These are phyloP conservation scores for Tympanuchus pallidicinctus DNA, from an alignment of 2,113 vertebrate species.

Conservation along the genomic window DNA sequence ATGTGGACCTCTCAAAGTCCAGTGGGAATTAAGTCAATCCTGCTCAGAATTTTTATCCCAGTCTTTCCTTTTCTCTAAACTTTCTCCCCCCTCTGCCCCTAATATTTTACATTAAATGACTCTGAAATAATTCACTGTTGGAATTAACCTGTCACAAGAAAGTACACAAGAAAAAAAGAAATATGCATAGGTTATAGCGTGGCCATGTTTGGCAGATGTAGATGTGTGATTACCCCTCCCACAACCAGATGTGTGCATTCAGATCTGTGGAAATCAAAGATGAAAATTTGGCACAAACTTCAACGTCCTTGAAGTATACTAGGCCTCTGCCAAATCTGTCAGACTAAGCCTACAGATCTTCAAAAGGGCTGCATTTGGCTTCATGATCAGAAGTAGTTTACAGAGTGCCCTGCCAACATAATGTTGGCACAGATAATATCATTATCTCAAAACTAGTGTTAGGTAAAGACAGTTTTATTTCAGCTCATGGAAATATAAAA, in stretches of 20 bases:
- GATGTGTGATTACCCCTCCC: slow-evolving; percentile 50
- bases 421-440: slow-evolving; percentile 11
- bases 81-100: accelerated
- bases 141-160: neutral
- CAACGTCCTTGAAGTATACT: slow-evolving; percentile 57
- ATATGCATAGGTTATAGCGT: neutral
- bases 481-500: slow-evolving; percentile 24
- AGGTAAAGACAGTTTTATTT: slow-evolving; percentile 57
- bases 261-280: slow-evolving; percentile 71
- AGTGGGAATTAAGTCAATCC: neutral
- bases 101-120: neutral
- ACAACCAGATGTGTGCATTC: slow-evolving; percentile 69
- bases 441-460: slow-evolving; percentile 64
- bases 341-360: slow-evolving; percentile 62
- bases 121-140: neutral
- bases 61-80: neutral
- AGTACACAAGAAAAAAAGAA: neutral
- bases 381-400: slow-evolving; percentile 16
- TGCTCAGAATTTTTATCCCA: neutral
- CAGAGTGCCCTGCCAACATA: slow-evolving; percentile 18
- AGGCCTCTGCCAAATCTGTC: slow-evolving; percentile 61
- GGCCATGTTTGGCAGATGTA: slow-evolving; percentile 45
- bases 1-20: neutral
- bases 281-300: slow-evolving; percentile 58
- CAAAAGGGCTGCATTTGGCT: slow-evolving; percentile 67